Evolutionary conservation across 2,888 invertebrate species (phyloP).

Genomic region (Eremobia ochroleuca): DNA sequence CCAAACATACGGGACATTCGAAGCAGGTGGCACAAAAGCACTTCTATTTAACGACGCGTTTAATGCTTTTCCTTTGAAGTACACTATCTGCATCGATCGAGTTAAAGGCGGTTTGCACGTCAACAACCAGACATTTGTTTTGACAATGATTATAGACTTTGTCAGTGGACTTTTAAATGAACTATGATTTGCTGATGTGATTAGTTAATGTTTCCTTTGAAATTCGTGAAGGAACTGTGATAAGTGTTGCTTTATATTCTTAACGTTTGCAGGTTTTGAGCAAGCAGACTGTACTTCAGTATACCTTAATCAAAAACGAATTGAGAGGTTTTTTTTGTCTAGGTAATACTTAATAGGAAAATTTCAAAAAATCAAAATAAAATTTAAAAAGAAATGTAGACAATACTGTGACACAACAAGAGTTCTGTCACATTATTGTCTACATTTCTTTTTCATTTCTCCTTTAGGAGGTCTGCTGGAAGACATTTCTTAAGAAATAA

Average conservation of each 20-base stretch:
- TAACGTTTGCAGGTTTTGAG: not conserved
- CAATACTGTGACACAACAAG: too few species aligned
- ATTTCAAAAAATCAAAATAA: not conserved
- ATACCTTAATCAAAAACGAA: too few species aligned
- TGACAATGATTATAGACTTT: slow-evolving; percentile 50
- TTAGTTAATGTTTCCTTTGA: slow-evolving; percentile 11
- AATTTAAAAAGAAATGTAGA: too few species aligned
- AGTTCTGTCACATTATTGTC: too few species aligned
- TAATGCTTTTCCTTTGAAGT: slow-evolving; percentile 74
- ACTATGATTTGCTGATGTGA: slow-evolving; percentile 35
- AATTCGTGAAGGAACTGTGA: not conserved
- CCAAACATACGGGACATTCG: slow-evolving; percentile 28
- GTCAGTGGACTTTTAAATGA: slow-evolving; percentile 40
- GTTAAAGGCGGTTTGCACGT: slow-evolving; percentile 47
- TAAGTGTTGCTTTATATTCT: not conserved
- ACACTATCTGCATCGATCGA: slow-evolving; percentile 54
- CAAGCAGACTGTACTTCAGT: not conserved
- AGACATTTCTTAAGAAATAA: not conserved
- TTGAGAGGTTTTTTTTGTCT: not conserved
- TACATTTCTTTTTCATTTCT: not conserved
- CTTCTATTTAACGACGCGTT: slow-evolving; percentile 68
- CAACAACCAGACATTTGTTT: slow-evolving; percentile 43
- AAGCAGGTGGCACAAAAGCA: slow-evolving; percentile 66
- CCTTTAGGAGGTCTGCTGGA: not conserved
- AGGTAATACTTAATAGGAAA: not conserved